Evolutionary conservation across 2,888 invertebrate genomes (phyloP).

Genomic region (Lepas anatifera): DNA sequence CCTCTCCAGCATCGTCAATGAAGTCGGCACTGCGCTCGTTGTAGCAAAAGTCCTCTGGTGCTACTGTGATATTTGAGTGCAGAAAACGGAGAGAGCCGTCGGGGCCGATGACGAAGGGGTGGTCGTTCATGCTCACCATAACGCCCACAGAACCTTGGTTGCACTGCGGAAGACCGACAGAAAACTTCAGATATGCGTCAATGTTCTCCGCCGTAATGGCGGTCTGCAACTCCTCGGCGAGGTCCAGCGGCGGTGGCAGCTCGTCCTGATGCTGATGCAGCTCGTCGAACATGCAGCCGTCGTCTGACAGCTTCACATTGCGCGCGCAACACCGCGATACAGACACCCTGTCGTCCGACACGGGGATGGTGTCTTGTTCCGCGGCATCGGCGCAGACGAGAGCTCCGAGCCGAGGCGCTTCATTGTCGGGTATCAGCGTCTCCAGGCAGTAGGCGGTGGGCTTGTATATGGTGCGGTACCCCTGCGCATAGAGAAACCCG

Average conservation of each 20-base stretch:
- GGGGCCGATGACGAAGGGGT: background rate
- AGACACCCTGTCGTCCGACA: background rate
- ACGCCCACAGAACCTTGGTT: background rate
- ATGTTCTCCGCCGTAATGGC: background rate
- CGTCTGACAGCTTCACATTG: background rate
- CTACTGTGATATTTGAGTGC: background rate
- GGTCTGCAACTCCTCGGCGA: background rate
- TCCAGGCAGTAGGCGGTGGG: constrained; percentile 23
- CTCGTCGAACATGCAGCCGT: background rate
- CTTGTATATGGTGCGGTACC: constrained; percentile 20
- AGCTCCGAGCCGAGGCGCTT: background rate
- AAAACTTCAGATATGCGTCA: background rate
- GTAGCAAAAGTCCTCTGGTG: background rate
- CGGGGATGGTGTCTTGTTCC: background rate
- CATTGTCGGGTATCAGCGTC: constrained; percentile 16
- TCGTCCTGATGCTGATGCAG: background rate
- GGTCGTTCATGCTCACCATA: background rate
- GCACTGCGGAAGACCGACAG: background rate
- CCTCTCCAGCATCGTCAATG: background rate
- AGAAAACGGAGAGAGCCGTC: background rate
- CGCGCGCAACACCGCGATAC: background rate
- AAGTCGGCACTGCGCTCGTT: background rate
- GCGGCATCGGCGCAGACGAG: background rate
- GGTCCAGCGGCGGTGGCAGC: background rate
- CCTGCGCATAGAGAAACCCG: constrained; percentile 21